phyloP scores from a whole-genome alignment of 2,113 vertebrate species.

The Onychorhynchus coronatus region DNA sequence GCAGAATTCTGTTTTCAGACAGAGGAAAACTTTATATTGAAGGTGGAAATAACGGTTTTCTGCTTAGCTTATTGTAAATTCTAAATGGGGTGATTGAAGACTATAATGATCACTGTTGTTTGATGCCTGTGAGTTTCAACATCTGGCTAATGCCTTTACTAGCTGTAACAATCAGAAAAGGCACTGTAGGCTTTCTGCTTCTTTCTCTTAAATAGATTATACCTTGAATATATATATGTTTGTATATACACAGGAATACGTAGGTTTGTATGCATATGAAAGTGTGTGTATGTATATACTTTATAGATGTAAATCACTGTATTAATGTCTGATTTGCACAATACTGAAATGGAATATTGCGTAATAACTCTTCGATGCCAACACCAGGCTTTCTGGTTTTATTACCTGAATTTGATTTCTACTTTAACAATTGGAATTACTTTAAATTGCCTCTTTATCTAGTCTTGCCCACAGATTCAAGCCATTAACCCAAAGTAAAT shows the following conservation, averaged over 20 bases:
- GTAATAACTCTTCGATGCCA: not conserved
- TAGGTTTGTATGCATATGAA: not conserved
- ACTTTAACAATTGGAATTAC: not conserved
- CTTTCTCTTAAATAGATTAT: not conserved
- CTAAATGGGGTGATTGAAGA: slow-evolving; percentile 76
- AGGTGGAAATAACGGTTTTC: slow-evolving; percentile 86
- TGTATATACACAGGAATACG: not conserved
- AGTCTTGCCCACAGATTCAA: slow-evolving; percentile 21
- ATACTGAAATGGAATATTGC: not conserved
- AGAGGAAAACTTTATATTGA: slow-evolving; percentile 87
- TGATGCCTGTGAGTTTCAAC: slow-evolving; percentile 65
- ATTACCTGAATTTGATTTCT: slow-evolving; percentile 27
- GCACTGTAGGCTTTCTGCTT: not conserved
- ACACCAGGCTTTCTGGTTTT: not conserved
- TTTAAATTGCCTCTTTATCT: not conserved
- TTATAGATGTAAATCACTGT: not conserved
- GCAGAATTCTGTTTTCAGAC: slow-evolving; percentile 80
- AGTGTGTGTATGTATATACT: not conserved
- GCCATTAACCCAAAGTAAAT: not conserved
- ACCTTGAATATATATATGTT: not conserved
- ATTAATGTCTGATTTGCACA: not conserved
- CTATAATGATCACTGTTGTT: slow-evolving; percentile 72
- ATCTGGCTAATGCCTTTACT: slow-evolving; percentile 72
- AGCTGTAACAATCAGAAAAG: slow-evolving; percentile 32
- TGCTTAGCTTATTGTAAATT: slow-evolving; percentile 81